A percentile compares a stretch with the other conserved stretches of the same genome.
phyloP scores from a whole-genome alignment of 92 coral and sea anemone genomes.

The Plumapathes pennacea region DNA sequence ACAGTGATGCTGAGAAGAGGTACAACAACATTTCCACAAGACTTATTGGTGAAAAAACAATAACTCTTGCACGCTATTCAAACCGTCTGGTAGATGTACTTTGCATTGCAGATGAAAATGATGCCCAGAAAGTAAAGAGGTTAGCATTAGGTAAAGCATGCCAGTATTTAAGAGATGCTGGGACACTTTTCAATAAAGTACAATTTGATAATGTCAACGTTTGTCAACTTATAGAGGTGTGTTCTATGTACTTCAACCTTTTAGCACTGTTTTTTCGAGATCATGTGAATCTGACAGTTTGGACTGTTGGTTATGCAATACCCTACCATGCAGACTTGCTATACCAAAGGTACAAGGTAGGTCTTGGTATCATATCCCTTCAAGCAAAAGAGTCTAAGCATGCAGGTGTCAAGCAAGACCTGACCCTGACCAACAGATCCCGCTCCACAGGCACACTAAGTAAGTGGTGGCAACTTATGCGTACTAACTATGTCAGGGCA shows the following conservation, averaged over 20 bases:
- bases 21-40: slow-evolving; percentile 43
- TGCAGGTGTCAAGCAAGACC: slow-evolving; percentile 39
- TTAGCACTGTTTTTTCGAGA: slow-evolving; percentile 30
- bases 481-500: slow-evolving; percentile 52
- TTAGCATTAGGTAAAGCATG: slow-evolving; percentile 54
- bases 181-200: slow-evolving; percentile 42
- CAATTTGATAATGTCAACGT: slow-evolving; percentile 17
- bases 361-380: slow-evolving; percentile 53
- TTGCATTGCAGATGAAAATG: slow-evolving; percentile 29
- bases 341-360: slow-evolving; percentile 15
- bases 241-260: slow-evolving; percentile 39
- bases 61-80: slow-evolving; percentile 47
- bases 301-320: slow-evolving; percentile 55
- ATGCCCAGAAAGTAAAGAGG: slow-evolving; percentile 37
- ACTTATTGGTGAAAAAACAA: slow-evolving; percentile 55
- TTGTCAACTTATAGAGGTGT: slow-evolving; percentile 37
- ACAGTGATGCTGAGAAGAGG: slow-evolving; percentile 43
- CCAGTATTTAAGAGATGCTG: slow-evolving; percentile 40
- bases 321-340: slow-evolving; percentile 39
- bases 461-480: slow-evolving; percentile 62
- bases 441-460: slow-evolving; percentile 39
- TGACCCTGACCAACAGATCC: slow-evolving; percentile 41
- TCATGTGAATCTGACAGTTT: slow-evolving; percentile 40
- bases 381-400: slow-evolving; percentile 59
- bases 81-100: slow-evolving; percentile 47